phyloP scores from a whole-genome alignment of 2,113 vertebrate genomes.

The Apteryx owenii region DNA sequence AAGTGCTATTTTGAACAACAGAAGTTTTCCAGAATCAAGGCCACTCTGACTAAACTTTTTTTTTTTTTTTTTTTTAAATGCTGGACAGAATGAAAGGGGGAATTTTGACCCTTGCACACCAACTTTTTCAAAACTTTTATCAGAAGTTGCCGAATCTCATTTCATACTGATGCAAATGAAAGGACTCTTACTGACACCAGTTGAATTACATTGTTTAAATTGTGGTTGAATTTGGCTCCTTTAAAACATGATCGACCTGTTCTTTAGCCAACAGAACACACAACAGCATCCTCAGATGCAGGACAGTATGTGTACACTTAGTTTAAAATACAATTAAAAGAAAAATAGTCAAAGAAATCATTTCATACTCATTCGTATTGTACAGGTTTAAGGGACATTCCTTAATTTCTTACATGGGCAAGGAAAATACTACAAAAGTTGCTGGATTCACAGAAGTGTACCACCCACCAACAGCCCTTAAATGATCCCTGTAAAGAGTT shows the following conservation, averaged over 20 bases:
- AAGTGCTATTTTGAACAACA: not conserved
- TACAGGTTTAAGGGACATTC: rapidly evolving
- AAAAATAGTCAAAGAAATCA: not conserved
- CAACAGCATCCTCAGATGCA: not conserved
- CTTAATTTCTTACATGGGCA: not conserved
- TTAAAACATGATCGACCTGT: not conserved
- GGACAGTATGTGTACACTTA: not conserved
- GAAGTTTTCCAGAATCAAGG: not conserved
- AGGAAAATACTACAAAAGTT: not conserved
- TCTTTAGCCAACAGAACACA: not conserved
- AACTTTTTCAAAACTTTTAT: not conserved
- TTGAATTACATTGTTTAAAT: not conserved
- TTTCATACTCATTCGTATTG: not conserved
- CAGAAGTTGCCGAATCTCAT: not conserved
- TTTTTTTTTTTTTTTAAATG: not conserved
- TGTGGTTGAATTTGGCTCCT: not conserved
- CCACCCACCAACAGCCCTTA: not conserved
- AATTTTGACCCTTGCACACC: not conserved
- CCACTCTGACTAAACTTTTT: no score
- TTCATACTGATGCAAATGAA: not conserved
- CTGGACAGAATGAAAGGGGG: not conserved
- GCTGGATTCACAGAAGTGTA: not conserved
- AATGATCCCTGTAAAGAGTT: not conserved
- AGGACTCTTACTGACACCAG: not conserved
- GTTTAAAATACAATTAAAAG: not conserved